Evolutionary conservation across 2,888 invertebrate genomes (phyloP).

Genomic region (Gastrophysa polygoni): DNA sequence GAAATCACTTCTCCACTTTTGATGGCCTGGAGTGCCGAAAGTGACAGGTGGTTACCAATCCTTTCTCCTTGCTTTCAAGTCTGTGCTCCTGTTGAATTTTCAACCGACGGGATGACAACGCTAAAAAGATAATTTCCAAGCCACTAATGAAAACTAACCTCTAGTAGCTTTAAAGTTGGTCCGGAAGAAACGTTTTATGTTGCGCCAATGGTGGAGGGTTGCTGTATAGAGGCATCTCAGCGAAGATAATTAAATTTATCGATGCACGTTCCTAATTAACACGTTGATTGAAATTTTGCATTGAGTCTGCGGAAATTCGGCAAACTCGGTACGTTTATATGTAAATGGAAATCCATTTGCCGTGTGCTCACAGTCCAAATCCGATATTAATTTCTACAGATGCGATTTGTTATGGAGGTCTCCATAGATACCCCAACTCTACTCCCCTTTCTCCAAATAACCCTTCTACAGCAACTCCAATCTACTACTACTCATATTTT

Average conservation of each 20-base stretch:
- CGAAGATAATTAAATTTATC: conserved; percentile 10
- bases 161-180: no score
- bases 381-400: not conserved
- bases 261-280: conserved; percentile 10
- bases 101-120: no score
- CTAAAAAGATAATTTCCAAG: no score
- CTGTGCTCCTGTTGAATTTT: no score
- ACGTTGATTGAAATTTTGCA: conserved; percentile 16
- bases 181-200: not conserved
- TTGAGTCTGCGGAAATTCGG: not conserved
- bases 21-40: no score
- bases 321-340: not conserved
- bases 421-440: not conserved
- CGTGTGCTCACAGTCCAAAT: not conserved
- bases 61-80: no score
- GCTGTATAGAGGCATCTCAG: not conserved
- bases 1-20: no score
- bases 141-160: no score
- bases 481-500: no score
- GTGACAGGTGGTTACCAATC: no score
- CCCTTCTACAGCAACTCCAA: no score
- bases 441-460: no score
- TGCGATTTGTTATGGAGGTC: not conserved
- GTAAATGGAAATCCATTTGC: not conserved
- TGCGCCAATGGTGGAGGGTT: not conserved